phyloP scores from a whole-genome alignment of 1,140 invertebrate species.

The Anagrus nilaparvatae region DNA sequence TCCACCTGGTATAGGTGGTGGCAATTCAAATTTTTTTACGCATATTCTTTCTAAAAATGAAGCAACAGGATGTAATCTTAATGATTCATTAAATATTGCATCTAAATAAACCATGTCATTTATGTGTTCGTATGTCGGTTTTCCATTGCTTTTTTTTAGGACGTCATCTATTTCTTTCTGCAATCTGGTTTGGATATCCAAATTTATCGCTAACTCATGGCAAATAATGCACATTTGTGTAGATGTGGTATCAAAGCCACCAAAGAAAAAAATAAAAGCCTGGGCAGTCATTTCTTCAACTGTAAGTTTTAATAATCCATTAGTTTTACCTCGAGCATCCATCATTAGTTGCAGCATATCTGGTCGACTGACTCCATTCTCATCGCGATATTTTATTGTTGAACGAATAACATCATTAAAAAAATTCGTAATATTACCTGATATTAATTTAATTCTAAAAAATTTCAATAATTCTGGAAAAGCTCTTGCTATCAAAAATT shows the following conservation, averaged over 20 bases:
- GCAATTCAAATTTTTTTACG: slow-evolving; percentile 22
- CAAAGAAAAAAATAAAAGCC: slow-evolving; percentile 33
- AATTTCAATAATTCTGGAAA: neutral
- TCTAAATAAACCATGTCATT: slow-evolving; percentile 17
- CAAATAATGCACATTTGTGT: slow-evolving; percentile 26
- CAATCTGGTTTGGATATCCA: slow-evolving; percentile 16
- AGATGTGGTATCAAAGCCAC: slow-evolving; percentile 36
- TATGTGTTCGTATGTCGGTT: slow-evolving; percentile 17
- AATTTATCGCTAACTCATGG: slow-evolving; percentile 14
- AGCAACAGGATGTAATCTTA: slow-evolving; percentile 18
- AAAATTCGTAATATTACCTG: slow-evolving; percentile 16
- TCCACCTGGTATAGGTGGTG: slow-evolving; percentile 17
- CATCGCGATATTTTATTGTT: slow-evolving; percentile 18
- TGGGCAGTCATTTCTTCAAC: slow-evolving; percentile 20
- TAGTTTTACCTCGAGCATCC: slow-evolving; percentile 19
- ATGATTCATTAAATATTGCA: slow-evolving; percentile 19
- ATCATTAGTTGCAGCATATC: slow-evolving; percentile 32
- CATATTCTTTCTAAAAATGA: slow-evolving; percentile 43
- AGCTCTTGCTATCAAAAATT: neutral
- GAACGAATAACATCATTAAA: slow-evolving; percentile 19
- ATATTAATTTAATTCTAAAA: neutral
- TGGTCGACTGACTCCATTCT: slow-evolving; percentile 19
- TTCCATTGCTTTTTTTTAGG: slow-evolving; percentile 14
- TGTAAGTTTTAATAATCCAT: too few relatives aligned
- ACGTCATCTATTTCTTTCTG: slow-evolving; percentile 22